These are phyloP conservation scores for Aelia acuminata DNA, from an alignment of 2,888 invertebrate species.

Conservation along the genomic window DNA sequence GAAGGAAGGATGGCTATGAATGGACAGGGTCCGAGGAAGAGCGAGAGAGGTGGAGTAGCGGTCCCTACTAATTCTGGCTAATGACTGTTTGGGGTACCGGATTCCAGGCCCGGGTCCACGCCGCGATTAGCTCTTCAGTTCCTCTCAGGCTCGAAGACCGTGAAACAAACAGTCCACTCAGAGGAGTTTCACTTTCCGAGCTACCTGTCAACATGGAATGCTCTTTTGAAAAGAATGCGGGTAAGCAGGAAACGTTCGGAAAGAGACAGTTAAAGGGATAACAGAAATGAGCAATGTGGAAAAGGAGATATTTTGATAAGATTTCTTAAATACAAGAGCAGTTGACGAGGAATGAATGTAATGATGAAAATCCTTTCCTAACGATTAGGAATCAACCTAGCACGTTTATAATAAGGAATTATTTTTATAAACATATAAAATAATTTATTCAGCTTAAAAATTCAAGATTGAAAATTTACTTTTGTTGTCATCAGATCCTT, in stretches of 20 bases:
- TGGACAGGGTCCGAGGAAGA: background rate
- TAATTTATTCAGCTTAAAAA: too few species aligned
- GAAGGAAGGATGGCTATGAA: slow-evolving; percentile 9
- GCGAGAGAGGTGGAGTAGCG: slow-evolving; percentile 47
- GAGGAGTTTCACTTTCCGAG: slow-evolving; percentile 15
- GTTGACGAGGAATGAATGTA: too few species aligned
- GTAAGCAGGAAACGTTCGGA: background rate
- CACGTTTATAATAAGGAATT: too few species aligned
- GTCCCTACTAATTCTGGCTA: slow-evolving; percentile 57
- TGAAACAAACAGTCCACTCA: slow-evolving; percentile 43
- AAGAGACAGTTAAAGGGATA: background rate
- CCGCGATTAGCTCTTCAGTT: slow-evolving; percentile 28
- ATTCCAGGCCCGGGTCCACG: slow-evolving; percentile 38
- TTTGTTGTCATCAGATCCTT: too few species aligned
- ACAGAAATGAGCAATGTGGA: background rate
- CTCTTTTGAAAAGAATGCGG: background rate
- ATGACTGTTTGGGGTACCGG: slow-evolving; percentile 58
- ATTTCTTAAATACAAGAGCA: too few species aligned
- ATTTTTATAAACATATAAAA: too few species aligned
- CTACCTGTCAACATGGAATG: background rate
- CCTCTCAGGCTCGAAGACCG: background rate
- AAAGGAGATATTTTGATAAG: background rate
- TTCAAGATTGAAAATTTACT: too few species aligned
- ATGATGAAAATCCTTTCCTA: too few species aligned
- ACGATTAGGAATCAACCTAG: too few species aligned